These are phyloP conservation scores for Porites australiensis DNA, from an alignment of 64 coral and sea anemone species.

Conservation along the genomic window DNA sequence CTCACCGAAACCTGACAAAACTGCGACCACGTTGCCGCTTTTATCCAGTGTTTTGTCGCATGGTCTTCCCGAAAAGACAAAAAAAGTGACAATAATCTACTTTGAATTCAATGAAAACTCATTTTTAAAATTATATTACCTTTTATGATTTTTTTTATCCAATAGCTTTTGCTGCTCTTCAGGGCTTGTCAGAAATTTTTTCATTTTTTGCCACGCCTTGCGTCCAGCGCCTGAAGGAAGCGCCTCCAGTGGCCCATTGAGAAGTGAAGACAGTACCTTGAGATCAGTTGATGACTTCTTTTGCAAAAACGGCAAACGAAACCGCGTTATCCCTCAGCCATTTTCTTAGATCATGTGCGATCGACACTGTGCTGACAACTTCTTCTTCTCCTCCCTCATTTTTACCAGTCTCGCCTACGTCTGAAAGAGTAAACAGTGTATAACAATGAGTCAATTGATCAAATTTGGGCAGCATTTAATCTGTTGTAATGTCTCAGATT, in stretches of 20 bases:
- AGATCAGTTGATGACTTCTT: constrained; percentile 22
- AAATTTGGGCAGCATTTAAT: constrained; percentile 2
- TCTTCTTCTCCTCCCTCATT: not conserved
- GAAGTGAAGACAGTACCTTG: constrained; percentile 26
- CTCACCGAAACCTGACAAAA: not conserved
- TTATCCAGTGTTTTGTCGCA: constrained; percentile 6
- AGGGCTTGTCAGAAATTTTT: constrained; percentile 16
- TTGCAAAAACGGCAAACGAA: constrained; percentile 18
- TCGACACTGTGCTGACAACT: not conserved
- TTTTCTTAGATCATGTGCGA: not conserved
- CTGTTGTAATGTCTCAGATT: not conserved
- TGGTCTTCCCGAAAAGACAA: constrained; percentile 23
- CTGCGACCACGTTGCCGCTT: constrained; percentile 6
- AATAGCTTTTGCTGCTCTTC: not conserved
- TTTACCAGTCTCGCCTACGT: constrained; percentile 15
- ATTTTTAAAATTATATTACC: not conserved
- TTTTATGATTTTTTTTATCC: not conserved
- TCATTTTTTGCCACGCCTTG: constrained; percentile 15
- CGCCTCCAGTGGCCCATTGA: not conserved
- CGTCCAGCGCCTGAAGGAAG: not conserved
- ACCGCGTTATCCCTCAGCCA: constrained; percentile 15
- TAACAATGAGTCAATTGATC: not conserved
- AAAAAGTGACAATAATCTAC: constrained; percentile 17
- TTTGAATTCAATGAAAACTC: not conserved
- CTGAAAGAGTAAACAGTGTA: not conserved